Evolutionary conservation across 2,113 vertebrate species (phyloP).

Genomic region (Noturus placidus): DNA sequence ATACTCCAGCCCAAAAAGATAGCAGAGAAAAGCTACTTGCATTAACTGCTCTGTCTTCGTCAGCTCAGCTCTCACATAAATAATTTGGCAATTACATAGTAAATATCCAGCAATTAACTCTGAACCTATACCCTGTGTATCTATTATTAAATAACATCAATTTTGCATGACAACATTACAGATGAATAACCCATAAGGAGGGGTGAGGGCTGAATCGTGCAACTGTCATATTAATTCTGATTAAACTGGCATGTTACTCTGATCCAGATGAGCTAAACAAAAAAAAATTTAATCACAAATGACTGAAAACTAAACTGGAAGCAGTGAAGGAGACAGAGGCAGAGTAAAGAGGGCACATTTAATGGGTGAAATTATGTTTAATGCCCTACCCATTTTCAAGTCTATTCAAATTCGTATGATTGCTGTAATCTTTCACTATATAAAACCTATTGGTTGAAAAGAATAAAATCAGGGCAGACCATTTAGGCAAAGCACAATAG

Average conservation of each 20-base stretch:
- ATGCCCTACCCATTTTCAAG: conserved; percentile 33
- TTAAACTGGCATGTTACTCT: conserved; percentile 56
- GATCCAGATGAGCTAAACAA: conserved; percentile 34
- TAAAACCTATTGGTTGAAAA: conserved; percentile 16
- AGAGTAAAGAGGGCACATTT: conserved; percentile 27
- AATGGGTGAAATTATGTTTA: conserved; percentile 28
- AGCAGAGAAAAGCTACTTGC: conserved; percentile 3
- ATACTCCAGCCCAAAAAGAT: conserved; percentile 16
- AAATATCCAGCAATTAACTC: conserved; percentile 59
- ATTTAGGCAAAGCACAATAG: conserved; percentile 13
- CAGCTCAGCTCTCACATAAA: conserved; percentile 51
- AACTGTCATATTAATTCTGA: conserved; percentile 54
- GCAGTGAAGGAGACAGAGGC: conserved; percentile 28
- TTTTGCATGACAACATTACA: conserved; percentile 61
- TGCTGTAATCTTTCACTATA: conserved; percentile 44
- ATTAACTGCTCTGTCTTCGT: conserved; percentile 37
- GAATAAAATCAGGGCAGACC: neutral
- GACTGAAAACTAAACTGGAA: conserved; percentile 36
- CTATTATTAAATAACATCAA: conserved; percentile 60
- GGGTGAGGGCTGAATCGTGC: conserved; percentile 46
- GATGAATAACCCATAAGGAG: conserved; percentile 60
- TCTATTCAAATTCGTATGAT: conserved; percentile 32
- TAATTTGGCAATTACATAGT: conserved; percentile 57
- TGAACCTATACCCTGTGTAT: conserved; percentile 56
- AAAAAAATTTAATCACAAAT: conserved; percentile 44